These are phyloP conservation scores for Parasteatoda tepidariorum DNA, from an alignment of 1,140 invertebrate species.

Conservation along the genomic window DNA sequence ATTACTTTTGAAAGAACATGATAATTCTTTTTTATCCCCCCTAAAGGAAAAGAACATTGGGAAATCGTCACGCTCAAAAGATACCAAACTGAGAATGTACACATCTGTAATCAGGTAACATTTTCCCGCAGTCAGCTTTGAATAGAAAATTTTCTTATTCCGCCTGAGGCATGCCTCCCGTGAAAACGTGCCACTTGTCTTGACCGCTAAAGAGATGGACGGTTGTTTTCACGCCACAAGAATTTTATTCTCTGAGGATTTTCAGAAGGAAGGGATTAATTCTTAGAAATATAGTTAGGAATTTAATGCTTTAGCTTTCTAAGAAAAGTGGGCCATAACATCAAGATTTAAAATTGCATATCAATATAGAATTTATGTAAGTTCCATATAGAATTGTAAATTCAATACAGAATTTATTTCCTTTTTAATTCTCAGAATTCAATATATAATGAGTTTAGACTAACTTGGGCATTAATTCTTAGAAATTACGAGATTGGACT, in stretches of 20 bases:
- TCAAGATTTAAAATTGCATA: no score
- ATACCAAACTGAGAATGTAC: neutral
- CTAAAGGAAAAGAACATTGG: constrained; percentile 6
- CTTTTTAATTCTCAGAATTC: no score
- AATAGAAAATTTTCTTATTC: constrained; percentile 10
- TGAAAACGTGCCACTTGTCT: neutral
- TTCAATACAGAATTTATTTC: no score
- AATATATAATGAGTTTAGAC: no score
- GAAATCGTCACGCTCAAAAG: neutral
- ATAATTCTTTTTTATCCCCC: neutral
- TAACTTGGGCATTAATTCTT: no score
- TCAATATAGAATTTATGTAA: no score
- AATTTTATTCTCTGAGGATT: neutral
- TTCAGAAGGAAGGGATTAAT: neutral
- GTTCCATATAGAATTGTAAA: no score
- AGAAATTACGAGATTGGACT: no score
- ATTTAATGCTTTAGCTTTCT: no score
- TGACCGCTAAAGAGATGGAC: constrained; percentile 10
- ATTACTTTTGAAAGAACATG: no score
- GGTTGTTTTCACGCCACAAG: constrained; percentile 1
- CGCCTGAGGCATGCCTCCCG: neutral
- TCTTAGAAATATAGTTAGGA: no score
- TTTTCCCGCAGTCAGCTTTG: constrained; percentile 22
- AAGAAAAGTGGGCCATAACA: no score
- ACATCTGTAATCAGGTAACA: constrained; percentile 6